phyloP scores from a whole-genome alignment of 2,888 invertebrate genomes.

The Philopedon plagiatum region DNA sequence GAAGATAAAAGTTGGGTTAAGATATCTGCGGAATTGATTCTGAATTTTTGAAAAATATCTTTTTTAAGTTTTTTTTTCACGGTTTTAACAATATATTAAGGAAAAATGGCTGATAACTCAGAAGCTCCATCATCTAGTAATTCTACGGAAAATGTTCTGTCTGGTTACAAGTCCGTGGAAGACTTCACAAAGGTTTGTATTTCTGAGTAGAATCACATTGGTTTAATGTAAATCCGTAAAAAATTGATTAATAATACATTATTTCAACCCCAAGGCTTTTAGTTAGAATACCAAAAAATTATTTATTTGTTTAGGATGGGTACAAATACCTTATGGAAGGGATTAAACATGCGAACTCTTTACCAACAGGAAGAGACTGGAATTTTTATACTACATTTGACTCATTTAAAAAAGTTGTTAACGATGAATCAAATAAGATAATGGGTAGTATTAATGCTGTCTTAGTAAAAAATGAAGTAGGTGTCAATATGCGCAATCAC shows the following conservation, averaged over 20 bases:
- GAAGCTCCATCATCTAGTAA: neutral
- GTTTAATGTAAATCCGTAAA: too few relatives aligned
- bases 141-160: conserved; percentile 7
- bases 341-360: conserved; percentile 78
- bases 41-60: too few relatives aligned
- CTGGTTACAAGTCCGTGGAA: conserved; percentile 56
- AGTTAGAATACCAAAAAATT: too few relatives aligned
- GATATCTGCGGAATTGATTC: too few relatives aligned
- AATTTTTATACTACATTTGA: conserved; percentile 84
- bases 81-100: neutral
- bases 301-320: conserved; percentile 76
- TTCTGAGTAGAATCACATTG: too few relatives aligned
- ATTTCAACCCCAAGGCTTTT: too few relatives aligned
- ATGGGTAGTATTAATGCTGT: conserved; percentile 74
- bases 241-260: too few relatives aligned
- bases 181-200: conserved; percentile 66
- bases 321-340: conserved; percentile 77
- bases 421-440: conserved; percentile 76
- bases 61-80: neutral
- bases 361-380: conserved; percentile 81
- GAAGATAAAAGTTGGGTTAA: too few relatives aligned
- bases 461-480: conserved; percentile 72
- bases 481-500: conserved; percentile 72
- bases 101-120: neutral
- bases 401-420: conserved; percentile 78